Conservation (phyloP, 1,140 invertebrate species). For the Drosophila pandora region DNA sequence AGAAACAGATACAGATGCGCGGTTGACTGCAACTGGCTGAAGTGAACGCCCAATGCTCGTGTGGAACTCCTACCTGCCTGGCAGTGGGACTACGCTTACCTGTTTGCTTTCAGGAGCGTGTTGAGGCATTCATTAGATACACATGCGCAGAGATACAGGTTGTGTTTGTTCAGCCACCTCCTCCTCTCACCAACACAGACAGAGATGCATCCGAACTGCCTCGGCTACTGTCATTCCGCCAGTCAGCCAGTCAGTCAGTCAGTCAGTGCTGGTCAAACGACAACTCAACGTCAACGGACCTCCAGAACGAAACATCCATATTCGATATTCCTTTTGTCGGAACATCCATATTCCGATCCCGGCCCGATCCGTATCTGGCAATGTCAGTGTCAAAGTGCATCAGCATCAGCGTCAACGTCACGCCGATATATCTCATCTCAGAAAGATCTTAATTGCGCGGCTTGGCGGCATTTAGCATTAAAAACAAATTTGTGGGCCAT, state of each 20-base stretch:
- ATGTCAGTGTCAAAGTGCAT: constrained; percentile 73
- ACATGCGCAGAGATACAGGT: constrained; percentile 25
- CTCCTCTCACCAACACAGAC: constrained; percentile 23
- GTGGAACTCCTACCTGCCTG: constrained; percentile 42
- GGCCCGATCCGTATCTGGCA: constrained; percentile 65
- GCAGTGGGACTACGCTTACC: constrained; percentile 47
- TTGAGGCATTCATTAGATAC: constrained; percentile 76
- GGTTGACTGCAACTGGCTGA: constrained; percentile 55
- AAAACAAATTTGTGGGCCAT: constrained; percentile 42
- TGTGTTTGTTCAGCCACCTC: constrained; percentile 48
- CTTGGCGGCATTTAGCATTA: constrained; percentile 41
- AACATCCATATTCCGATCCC: constrained; percentile 14
- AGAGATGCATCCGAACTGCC: constrained; percentile 22
- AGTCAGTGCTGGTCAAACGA: constrained; percentile 53
- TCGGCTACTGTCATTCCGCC: constrained; percentile 60
- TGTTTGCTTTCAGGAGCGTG: constrained; percentile 72
- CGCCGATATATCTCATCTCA: constrained; percentile 38
- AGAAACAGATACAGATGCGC: constrained; percentile 10
- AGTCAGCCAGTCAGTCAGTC: constrained; percentile 38
- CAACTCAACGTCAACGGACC: constrained; percentile 66
- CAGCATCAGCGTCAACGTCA: constrained; percentile 65
- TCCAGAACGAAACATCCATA: constrained; percentile 4
- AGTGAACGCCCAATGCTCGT: constrained; percentile 73
- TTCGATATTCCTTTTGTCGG: constrained; percentile 37
- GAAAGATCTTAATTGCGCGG: constrained; percentile 57